Evolutionary conservation across 1,140 invertebrate species (phyloP).

Genomic region (Platorchestia sp.): DNA sequence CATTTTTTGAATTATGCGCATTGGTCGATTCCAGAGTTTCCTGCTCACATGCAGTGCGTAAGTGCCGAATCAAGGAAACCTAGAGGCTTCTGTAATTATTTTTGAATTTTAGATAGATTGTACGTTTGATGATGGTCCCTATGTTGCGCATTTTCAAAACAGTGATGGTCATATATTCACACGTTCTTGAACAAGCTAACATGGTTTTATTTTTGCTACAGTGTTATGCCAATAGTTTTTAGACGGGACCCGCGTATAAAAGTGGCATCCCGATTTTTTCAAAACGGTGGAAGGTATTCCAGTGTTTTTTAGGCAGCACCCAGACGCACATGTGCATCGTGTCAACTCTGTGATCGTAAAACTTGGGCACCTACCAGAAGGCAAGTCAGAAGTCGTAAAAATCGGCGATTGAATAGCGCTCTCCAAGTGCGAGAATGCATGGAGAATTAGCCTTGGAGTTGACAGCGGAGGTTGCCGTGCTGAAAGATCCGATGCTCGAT

Average conservation of each 20-base stretch:
- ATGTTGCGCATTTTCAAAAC: too few relatives aligned
- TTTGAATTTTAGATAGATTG: too few relatives aligned
- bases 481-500: background rate
- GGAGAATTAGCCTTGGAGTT: background rate
- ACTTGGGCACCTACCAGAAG: background rate
- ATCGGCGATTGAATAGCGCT: background rate
- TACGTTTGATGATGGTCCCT: too few relatives aligned
- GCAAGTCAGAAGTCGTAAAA: constrained; percentile 45
- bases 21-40: too few relatives aligned
- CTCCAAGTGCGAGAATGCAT: constrained; percentile 47
- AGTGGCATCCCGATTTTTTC: background rate
- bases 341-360: background rate
- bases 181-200: too few relatives aligned
- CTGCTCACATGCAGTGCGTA: too few relatives aligned
- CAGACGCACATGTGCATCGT: constrained; percentile 31
- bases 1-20: too few relatives aligned
- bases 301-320: background rate
- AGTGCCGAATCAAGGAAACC: too few relatives aligned
- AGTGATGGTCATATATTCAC: too few relatives aligned
- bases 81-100: too few relatives aligned
- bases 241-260: background rate
- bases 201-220: too few relatives aligned
- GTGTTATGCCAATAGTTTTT: too few relatives aligned
- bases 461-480: background rate
- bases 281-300: background rate